Evolutionary conservation across 2,113 vertebrate species (phyloP).

Genomic region (Sceloporus undulatus): DNA sequence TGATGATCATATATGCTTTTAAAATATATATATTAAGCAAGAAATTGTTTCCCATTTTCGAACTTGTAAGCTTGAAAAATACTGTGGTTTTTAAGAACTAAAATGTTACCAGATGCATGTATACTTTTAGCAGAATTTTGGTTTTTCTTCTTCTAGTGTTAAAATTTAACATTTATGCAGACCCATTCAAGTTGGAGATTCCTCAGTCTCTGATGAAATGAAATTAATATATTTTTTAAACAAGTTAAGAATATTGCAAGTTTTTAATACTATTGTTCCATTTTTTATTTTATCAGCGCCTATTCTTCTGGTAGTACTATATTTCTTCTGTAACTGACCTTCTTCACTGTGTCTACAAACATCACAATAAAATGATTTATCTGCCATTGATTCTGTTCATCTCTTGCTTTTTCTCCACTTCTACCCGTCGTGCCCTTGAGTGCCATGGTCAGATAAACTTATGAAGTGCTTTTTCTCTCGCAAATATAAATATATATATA

Average conservation of each 20-base stretch:
- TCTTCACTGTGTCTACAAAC: conserved; percentile 50
- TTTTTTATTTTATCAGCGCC: conserved; percentile 30
- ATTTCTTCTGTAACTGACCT: conserved; percentile 31
- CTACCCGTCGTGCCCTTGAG: conserved; percentile 44
- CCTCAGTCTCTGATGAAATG: conserved; percentile 32
- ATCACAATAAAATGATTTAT: conserved; percentile 20
- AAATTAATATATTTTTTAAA: conserved; percentile 25
- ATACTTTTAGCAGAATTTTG: conserved; percentile 51
- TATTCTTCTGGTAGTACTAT: conserved; percentile 44
- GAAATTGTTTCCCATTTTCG: conserved; percentile 73
- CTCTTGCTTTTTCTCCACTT: conserved; percentile 60
- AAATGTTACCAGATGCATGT: conserved; percentile 53
- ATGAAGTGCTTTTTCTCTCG: conserved; percentile 31
- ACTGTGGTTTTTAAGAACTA: conserved; percentile 1
- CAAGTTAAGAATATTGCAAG: conserved; percentile 8
- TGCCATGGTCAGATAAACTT: conserved; percentile 48
- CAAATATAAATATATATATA: conserved; percentile 77
- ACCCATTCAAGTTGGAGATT: not conserved
- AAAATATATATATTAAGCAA: conserved; percentile 65
- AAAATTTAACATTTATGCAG: conserved; percentile 23
- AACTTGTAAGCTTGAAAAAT: conserved; percentile 52
- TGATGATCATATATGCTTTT: conserved; percentile 46
- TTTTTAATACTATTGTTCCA: conserved; percentile 23
- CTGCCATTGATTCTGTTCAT: conserved; percentile 45
- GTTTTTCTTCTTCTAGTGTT: conserved; percentile 50